Evolutionary conservation across 2,113 vertebrate genomes (phyloP).

Genomic region (Emydura subglobosa): DNA sequence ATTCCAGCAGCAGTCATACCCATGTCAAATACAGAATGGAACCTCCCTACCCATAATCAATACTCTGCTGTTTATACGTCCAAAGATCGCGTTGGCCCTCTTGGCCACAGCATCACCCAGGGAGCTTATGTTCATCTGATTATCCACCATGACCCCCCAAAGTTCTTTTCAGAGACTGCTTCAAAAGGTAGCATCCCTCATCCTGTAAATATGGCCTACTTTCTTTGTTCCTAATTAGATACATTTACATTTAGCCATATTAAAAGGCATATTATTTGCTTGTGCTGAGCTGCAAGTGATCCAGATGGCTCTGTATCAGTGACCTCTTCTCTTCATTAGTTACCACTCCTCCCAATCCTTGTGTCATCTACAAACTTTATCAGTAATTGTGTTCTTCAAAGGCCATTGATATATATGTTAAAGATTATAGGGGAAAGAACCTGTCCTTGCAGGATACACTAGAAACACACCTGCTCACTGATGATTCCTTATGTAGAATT

Average conservation of each 20-base stretch:
- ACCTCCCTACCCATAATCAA: not conserved
- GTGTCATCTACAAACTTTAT: not conserved
- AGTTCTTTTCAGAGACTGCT: not conserved
- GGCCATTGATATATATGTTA: not conserved
- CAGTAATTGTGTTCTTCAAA: not conserved
- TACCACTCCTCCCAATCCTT: not conserved
- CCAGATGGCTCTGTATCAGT: not conserved
- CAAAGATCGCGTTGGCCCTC: not conserved
- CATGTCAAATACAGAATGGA: not conserved
- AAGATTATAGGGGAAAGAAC: too few relatives aligned
- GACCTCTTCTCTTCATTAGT: not conserved
- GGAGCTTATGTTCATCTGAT: not conserved
- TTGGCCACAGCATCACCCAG: not conserved
- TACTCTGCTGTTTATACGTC: not conserved
- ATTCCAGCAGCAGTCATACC: not conserved
- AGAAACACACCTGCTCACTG: not conserved
- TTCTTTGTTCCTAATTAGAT: accelerated
- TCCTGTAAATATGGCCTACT: accelerated
- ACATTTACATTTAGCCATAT: not conserved
- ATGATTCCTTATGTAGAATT: not conserved
- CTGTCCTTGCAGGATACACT: accelerated
- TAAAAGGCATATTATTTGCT: not conserved
- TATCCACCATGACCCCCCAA: not conserved
- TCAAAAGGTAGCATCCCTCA: not conserved
- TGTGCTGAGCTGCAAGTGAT: not conserved